phyloP scores from a whole-genome alignment of 1,140 invertebrate genomes.

The Drosophila saltans region DNA sequence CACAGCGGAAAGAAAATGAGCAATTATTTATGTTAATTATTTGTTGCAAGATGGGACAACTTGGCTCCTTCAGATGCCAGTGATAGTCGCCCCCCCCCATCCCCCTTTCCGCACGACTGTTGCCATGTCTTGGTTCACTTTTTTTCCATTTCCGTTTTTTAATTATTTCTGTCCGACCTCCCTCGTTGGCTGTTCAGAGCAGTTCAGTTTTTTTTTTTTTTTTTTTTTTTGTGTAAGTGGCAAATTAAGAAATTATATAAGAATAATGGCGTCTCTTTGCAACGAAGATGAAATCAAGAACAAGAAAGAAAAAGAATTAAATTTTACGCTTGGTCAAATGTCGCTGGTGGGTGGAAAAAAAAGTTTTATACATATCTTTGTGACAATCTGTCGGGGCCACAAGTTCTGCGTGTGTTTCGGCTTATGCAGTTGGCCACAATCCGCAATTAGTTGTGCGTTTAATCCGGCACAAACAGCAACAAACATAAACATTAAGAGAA shows the following conservation, averaged over 20 bases:
- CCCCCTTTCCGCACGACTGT: background rate
- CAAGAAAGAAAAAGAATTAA: slow-evolving; percentile 18
- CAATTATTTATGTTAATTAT: slow-evolving; percentile 23
- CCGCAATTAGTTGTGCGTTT: slow-evolving; percentile 21
- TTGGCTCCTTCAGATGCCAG: background rate
- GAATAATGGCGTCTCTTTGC: background rate
- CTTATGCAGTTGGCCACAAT: slow-evolving; percentile 18
- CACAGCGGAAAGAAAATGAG: slow-evolving; percentile 1
- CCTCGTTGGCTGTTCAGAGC: background rate
- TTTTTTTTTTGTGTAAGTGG: slow-evolving; percentile 26
- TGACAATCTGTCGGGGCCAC: slow-evolving; percentile 12
- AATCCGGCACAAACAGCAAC: slow-evolving; percentile 4
- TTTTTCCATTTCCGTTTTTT: slow-evolving; percentile 22
- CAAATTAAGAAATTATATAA: slow-evolving; percentile 41
- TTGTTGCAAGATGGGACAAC: slow-evolving; percentile 18
- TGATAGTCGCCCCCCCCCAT: background rate
- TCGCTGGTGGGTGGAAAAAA: background rate
- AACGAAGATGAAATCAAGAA: background rate
- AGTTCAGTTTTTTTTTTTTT: background rate
- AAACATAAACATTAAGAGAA: background rate
- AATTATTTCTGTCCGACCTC: slow-evolving; percentile 23
- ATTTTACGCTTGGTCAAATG: slow-evolving; percentile 25
- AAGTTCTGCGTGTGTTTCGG: slow-evolving; percentile 13
- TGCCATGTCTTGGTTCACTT: background rate
- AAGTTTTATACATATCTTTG: slow-evolving; percentile 1